Base-by-base conservation (phyloP, 2,113 vertebrate species). In the Pseudolaguvia tuberculata region DNA sequence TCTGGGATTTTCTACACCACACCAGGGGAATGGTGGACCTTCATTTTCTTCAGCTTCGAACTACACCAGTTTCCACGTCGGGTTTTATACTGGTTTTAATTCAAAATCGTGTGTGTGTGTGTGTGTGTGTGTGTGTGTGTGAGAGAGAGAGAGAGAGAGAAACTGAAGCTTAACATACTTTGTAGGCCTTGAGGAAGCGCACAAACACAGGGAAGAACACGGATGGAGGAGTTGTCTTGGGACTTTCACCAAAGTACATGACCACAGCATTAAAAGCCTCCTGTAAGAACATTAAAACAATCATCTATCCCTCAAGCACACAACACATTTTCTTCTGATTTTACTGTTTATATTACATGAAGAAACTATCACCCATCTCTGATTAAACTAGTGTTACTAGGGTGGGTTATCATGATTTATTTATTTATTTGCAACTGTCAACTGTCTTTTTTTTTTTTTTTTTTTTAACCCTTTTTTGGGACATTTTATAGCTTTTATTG, bases 191-290 rank as follows among this genome's bases (percentile, higher is more conserved):
- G 88, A 98, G 92, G 87, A 99, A 98, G 12, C 96, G 92, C 68
- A 95, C 95, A 55, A 98, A 98, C 73, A 99, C 94, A 0, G 96
- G 95, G 90, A 98, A 98, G 90, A 98, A 99, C 29, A 96, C 93
- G 0, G 95, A 95, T 0, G 96, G 96, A 1, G 96, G 96, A 23
- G 94, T 94, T 0, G 93, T 97, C 90, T 98, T 99, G 83, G 94
- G 89, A 77, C 92, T 96, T 89, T 99, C 96, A 0, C 96, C 96
- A 0, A 98, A 98, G 89, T 95, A 98, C 83, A 92, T 90, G 79
- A 99, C 96, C 80, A 98, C 95, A 0, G 92, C 92, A 85, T 92
- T 94, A 80, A 96, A 99, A 83, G 95, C 94, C 75, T 98, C 96
- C 96, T 98, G 88, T 69, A 67, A 77, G 72, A 14, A 11, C 81